Percentiles rank a stretch among this genome's conserved stretches.
phyloP scores from a whole-genome alignment of 2,888 invertebrate genomes.

The Stenodema calcarata region DNA sequence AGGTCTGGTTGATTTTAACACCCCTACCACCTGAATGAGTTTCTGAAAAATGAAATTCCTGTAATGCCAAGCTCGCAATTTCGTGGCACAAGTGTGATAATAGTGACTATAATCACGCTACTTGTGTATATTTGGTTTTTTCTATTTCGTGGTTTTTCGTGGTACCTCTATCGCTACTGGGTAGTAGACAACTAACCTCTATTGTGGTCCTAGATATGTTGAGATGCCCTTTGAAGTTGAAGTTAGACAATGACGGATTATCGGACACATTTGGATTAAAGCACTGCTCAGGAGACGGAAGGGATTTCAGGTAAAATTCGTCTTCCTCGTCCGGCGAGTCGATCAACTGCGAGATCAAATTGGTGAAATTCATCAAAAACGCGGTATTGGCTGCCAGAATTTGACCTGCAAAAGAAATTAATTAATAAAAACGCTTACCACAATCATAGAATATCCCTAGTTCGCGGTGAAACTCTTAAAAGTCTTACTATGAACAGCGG shows the following conservation, averaged over 20 bases:
- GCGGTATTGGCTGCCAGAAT: background rate
- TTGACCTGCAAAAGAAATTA: background rate
- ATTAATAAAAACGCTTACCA: no score
- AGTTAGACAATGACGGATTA: background rate
- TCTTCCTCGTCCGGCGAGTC: background rate
- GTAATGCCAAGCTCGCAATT: no score
- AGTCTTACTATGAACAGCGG: background rate
- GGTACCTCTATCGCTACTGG: no score
- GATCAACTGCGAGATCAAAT: background rate
- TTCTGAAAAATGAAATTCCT: background rate
- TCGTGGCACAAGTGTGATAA: no score
- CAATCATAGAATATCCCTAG: no score
- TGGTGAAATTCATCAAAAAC: background rate
- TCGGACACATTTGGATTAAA: background rate
- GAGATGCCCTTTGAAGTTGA: conserved; percentile 1
- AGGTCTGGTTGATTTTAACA: no score
- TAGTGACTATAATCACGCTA: no score
- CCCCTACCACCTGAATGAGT: background rate
- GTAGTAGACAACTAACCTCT: background rate
- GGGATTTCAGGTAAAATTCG: background rate
- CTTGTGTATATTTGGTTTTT: no score
- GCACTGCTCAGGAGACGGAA: background rate
- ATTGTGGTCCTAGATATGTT: background rate
- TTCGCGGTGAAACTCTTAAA: no score
- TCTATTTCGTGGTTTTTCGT: no score